Percentiles rank a stretch among this genome's conserved stretches.
phyloP scores from a whole-genome alignment of 2,888 invertebrate genomes.

The Ashinkailepas kermadecensis region DNA sequence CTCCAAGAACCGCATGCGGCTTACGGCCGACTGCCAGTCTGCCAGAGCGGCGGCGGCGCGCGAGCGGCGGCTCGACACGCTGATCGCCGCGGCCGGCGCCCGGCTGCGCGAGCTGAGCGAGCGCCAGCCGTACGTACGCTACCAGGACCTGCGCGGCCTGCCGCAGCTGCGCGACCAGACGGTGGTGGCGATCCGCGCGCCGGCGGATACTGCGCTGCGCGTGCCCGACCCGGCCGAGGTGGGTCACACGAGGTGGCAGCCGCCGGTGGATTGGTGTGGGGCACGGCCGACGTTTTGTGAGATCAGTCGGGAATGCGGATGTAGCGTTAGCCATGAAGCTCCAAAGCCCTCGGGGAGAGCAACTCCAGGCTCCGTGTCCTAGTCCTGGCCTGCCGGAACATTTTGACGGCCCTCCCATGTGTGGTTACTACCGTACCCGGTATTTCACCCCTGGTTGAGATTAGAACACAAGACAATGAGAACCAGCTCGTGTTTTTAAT shows the following conservation, averaged over 20 bases:
- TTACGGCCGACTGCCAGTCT: conserved; percentile 43
- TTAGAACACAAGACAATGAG: too few species aligned
- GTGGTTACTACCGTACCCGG: too few species aligned
- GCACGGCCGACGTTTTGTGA: too few species aligned
- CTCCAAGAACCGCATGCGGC: conserved; percentile 82
- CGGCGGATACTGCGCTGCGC: conserved; percentile 81
- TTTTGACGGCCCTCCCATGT: too few species aligned
- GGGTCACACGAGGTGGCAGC: background rate
- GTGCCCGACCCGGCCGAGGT: conserved; percentile 44
- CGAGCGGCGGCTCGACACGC: conserved; percentile 65
- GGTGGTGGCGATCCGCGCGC: conserved; percentile 92
- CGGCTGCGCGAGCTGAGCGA: conserved; percentile 41
- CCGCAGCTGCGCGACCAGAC: conserved; percentile 75
- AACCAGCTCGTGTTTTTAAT: too few species aligned
- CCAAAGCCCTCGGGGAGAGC: too few species aligned
- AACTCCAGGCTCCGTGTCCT: too few species aligned
- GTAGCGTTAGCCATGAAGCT: too few species aligned
- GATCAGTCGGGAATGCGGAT: too few species aligned
- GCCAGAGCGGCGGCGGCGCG: conserved; percentile 57
- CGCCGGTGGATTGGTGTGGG: too few species aligned
- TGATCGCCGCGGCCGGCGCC: conserved; percentile 47
- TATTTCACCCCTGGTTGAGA: too few species aligned
- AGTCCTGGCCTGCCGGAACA: too few species aligned
- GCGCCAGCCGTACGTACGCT: conserved; percentile 82
- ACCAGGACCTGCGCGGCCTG: conserved; percentile 81